Evolutionary conservation across 2,113 vertebrate genomes (phyloP).

Genomic region (Pomatorhinus ruficollis): DNA sequence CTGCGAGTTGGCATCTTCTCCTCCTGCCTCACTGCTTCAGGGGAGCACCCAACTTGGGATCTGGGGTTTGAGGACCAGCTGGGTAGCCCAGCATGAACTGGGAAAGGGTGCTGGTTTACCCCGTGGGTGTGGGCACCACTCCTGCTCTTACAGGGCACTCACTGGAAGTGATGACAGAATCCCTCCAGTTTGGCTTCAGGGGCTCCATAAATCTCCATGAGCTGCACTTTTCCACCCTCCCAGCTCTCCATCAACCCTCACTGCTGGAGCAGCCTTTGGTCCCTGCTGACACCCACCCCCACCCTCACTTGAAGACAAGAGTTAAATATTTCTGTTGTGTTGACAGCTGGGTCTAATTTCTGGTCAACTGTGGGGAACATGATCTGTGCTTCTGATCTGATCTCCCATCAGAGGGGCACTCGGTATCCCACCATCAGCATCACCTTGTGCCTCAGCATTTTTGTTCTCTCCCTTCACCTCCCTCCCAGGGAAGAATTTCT

Average conservation of each 20-base stretch:
- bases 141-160: background rate
- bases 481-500: background rate
- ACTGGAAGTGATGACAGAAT: background rate
- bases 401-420: background rate
- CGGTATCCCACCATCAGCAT: background rate
- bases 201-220: background rate
- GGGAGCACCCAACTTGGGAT: fast-evolving
- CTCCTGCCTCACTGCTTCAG: background rate
- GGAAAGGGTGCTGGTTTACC: background rate
- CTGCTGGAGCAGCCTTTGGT: background rate
- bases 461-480: background rate
- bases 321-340: background rate
- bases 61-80: background rate
- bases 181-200: background rate
- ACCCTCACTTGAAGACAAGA: background rate
- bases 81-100: background rate
- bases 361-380: fast-evolving
- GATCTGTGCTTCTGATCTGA: background rate
- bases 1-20: background rate
- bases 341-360: background rate
- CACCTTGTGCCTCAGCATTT: background rate
- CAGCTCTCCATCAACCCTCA: background rate
- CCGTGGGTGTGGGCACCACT: background rate
- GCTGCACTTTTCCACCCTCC: background rate
- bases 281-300: background rate